Base-by-base conservation (phyloP, 2,113 vertebrate species). In the Cephalopholis sonnerati region DNA sequence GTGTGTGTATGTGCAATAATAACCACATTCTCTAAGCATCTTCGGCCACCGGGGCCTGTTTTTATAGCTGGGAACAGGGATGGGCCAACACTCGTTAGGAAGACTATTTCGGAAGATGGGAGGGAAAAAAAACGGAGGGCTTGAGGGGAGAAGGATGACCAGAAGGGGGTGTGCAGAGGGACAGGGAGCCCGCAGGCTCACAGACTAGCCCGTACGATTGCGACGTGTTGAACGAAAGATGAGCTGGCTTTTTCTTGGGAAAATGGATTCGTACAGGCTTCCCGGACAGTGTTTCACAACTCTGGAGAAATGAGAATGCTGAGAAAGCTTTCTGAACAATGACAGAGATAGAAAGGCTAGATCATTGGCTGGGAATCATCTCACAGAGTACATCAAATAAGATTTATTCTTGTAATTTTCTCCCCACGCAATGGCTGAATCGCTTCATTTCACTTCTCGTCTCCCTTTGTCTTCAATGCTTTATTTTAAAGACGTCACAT, bases 1-100 rank as follows among this genome's bases (percentile, higher is more conserved):
- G 74, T 87, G 87, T 90, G 87, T 77, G 85, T 89, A 48, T 91
- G 85, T 83, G 93, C 93, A 94, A 91, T 95, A 95, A 95, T 95
- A 96, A 96, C 95, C 95, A 94, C 95, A 95, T 95, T 95, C 94
- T 93, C 93, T 86, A 93, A 95, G 95, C 94, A 95, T 96, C 95
- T 95, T 96, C 91, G 76, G 92, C 89, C 92, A 94, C 93, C 72
- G 71, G 83, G 85, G 91, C 93, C 93, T 95, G 94, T 96, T 96
- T 96, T 96, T 94, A 95, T 94, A 95, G 94, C 94, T 94, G 94
- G 94, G 94, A 94, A 95, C 77, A 92, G 93, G 93, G 93, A 95
- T 93, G 94, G 94, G 93, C 93, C 88, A 85, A 72, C 58, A 77
- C 88, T 93, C 89, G 88, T 94, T 95, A 93, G 91, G 89, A 90